Evolutionary conservation across 2,113 vertebrate genomes (phyloP), one percentile per base, ranked within the genome.

Genomic region (Lagopus leucura): DNA sequence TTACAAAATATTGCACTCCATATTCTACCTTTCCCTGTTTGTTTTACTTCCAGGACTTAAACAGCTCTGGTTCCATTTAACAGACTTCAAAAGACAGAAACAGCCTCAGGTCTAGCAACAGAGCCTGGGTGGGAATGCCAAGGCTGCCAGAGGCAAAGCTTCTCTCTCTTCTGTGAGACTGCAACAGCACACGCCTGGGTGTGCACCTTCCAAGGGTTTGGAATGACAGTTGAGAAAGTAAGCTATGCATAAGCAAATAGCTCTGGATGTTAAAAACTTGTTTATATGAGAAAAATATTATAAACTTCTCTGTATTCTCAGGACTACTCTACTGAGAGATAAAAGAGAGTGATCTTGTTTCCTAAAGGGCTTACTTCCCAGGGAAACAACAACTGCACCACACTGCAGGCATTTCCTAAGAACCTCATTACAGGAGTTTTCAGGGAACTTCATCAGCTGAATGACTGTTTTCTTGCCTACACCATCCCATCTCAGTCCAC

Each of bases 41-140:
- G 17, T 72, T 77, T 57, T 82, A 82, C 54, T 60, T 28, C 24
- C 19, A 34, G 14, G 50, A 65, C 21, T 82, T 79, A 82, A 11
- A 63, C 0, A 1, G 27, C 17, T 67, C 65, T 69, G 36, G n/a
- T 36, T 52, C 40, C 65, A 48, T 8, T 42, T 86, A 2, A 0
- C 11, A 10, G 60, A 18, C 22, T 86, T 52, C 47, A 81, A 34
- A 42, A 82, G 57, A 45, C 0, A 2, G 61, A 17, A 65, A 48
- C 58, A 90, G 27, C 40, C 61, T 66, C 60, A 80, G 79, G 28
- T 70, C 25, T 61, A 7, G 20, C 32, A n/a, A 40, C 64, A 6
- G 36, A 7, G 18, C 10, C 36, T 0, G 1, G 36, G 18, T 70
- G 27, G 67, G 82, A 82, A 82, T 27, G 20, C 8, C 19, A 80